Conservation (phyloP, 2,888 invertebrate genomes). For the Eledona agricola region DNA sequence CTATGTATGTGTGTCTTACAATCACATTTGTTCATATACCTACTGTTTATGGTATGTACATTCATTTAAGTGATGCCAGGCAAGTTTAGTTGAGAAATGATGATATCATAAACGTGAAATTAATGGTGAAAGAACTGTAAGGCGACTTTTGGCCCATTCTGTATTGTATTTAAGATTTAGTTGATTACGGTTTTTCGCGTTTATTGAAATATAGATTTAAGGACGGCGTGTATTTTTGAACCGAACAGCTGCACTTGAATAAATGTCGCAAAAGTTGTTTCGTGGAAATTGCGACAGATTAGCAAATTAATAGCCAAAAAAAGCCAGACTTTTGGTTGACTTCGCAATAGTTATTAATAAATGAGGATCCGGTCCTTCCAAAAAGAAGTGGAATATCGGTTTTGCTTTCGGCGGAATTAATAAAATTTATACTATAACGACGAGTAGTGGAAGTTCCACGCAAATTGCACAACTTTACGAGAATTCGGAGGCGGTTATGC, state of each 20-base stretch:
- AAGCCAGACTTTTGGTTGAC: conserved; percentile 24
- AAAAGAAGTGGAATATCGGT: conserved; percentile 14
- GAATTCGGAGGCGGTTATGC: conserved; percentile 24
- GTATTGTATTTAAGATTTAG: no score
- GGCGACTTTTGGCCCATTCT: no score
- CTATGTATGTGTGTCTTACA: no score
- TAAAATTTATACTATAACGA: conserved; percentile 20
- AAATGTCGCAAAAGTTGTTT: conserved; percentile 26
- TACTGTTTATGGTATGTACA: no score
- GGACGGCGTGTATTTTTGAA: neutral
- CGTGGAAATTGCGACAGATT: conserved; percentile 18
- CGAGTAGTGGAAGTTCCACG: conserved; percentile 11
- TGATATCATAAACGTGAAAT: no score
- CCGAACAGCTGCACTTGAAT: conserved; percentile 4
- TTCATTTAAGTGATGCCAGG: no score
- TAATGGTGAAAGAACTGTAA: no score
- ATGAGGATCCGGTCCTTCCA: conserved; percentile 21
- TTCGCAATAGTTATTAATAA: conserved; percentile 25
- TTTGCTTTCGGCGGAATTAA: conserved; percentile 10
- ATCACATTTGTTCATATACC: no score
- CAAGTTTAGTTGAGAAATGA: no score
- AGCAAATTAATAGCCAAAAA: conserved; percentile 15
- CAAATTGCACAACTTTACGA: conserved; percentile 26
- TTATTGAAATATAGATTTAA: no score
- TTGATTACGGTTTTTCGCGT: no score